These are phyloP conservation scores for Latheticus oryzae DNA, from an alignment of 2,888 invertebrate species.

Conservation along the genomic window DNA sequence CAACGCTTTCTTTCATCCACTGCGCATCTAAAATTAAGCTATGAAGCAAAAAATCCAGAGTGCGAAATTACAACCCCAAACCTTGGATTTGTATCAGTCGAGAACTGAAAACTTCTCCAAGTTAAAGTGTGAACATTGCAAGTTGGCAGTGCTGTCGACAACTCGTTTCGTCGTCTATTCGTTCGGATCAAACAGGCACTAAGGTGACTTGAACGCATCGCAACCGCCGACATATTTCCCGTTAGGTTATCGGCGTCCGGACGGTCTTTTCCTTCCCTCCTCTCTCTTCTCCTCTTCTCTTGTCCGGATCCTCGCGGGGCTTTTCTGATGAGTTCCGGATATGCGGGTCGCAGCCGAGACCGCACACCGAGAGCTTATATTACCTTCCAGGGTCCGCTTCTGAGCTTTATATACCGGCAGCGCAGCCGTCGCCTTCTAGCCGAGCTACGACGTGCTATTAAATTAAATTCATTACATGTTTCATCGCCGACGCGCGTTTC, in stretches of 20 bases:
- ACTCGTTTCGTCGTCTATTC: too few relatives aligned
- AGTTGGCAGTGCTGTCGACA: too few relatives aligned
- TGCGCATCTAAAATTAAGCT: too few relatives aligned
- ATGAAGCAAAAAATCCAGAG: too few relatives aligned
- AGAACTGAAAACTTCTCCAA: too few relatives aligned
- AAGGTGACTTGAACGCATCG: conserved; percentile 15
- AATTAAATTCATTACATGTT: conserved; percentile 42
- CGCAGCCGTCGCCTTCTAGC: conserved; percentile 13
- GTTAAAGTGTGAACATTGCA: too few relatives aligned
- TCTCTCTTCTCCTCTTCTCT: conserved; percentile 25
- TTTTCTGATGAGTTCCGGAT: conserved; percentile 35
- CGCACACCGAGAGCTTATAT: conserved; percentile 39
- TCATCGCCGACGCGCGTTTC: too few relatives aligned
- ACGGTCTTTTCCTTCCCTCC: conserved; percentile 22
- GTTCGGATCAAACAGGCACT: too few relatives aligned
- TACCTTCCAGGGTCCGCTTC: conserved; percentile 33
- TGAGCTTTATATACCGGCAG: conserved; percentile 26
- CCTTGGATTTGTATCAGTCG: too few relatives aligned
- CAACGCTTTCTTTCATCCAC: too few relatives aligned
- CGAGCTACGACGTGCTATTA: conserved; percentile 37
- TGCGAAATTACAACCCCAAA: too few relatives aligned
- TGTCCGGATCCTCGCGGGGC: conserved; percentile 13
- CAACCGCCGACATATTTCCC: conserved; percentile 18
- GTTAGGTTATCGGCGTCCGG: conserved; percentile 33
- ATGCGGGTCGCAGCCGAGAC: conserved; percentile 37